Evolutionary conservation across 2,113 vertebrate genomes (phyloP).

Genomic region (Cyprinodon variegatus): DNA sequence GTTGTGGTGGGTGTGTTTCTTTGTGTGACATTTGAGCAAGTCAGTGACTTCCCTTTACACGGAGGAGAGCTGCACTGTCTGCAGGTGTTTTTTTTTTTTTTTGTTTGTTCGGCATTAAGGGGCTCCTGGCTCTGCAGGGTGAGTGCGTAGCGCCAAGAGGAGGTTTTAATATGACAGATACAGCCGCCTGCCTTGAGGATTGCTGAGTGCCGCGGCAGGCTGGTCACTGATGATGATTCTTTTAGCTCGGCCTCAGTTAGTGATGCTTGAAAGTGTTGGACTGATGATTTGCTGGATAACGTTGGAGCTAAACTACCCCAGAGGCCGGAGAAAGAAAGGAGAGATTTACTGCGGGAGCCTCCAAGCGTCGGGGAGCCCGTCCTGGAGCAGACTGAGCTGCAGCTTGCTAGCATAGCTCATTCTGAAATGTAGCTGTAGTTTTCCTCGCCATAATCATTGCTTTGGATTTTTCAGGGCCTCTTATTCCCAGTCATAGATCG

Average conservation of each 20-base stretch:
- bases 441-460: slow-evolving; percentile 67
- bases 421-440: slow-evolving; percentile 70
- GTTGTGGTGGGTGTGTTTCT: slow-evolving; percentile 28
- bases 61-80: slow-evolving; percentile 24
- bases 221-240: slow-evolving; percentile 50
- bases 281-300: slow-evolving; percentile 66
- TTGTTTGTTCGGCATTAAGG: slow-evolving; percentile 6
- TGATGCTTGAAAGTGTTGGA: slow-evolving; percentile 47
- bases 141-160: slow-evolving; percentile 33
- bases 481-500: slow-evolving; percentile 67
- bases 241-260: slow-evolving; percentile 54
- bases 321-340: slow-evolving; percentile 53
- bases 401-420: slow-evolving; percentile 55
- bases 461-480: slow-evolving; percentile 69
- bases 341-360: slow-evolving; percentile 64
- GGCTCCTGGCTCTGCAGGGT: slow-evolving; percentile 28
- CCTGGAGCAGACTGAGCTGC: slow-evolving; percentile 45
- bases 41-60: slow-evolving; percentile 11
- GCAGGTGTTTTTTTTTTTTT: slow-evolving; percentile 17
- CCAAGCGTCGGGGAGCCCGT: slow-evolving; percentile 42
- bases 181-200: slow-evolving; percentile 56
- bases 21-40: slow-evolving; percentile 7
- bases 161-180: slow-evolving; percentile 61
- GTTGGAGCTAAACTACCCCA: slow-evolving; percentile 44
- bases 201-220: slow-evolving; percentile 55